Conservation (phyloP, 2,888 invertebrate genomes). For the Ellobium chinense region DNA sequence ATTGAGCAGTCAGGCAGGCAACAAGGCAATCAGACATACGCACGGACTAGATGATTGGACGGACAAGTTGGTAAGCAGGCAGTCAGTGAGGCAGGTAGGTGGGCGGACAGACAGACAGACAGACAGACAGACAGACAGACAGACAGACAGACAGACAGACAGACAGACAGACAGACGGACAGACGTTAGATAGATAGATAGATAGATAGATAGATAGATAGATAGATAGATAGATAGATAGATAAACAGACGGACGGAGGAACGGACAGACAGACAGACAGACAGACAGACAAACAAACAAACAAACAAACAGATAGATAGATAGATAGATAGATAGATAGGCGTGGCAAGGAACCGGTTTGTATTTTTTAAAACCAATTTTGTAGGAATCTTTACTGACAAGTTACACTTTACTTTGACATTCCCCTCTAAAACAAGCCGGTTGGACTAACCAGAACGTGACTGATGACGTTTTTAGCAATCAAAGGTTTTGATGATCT, state of each 20-base stretch:
- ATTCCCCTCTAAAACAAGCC: too few relatives aligned
- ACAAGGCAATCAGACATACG: too few relatives aligned
- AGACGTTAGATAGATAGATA: constrained; percentile 6
- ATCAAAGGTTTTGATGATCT: too few relatives aligned
- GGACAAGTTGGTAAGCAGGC: constrained; percentile 2
- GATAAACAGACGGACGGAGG: constrained; percentile 2
- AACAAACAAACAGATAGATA: neutral
- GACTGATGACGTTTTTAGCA: too few relatives aligned
- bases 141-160: constrained; percentile 1
- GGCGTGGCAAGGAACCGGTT: too few relatives aligned
- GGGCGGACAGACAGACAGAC: neutral
- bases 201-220: constrained; percentile 15
- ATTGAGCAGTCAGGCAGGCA: too few relatives aligned
- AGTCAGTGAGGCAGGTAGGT: constrained; percentile 10
- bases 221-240: constrained; percentile 18
- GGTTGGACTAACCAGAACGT: too few relatives aligned
- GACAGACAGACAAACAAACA: neutral
- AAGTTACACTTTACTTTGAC: too few relatives aligned
- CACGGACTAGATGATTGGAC: neutral
- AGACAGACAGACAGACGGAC: neutral
- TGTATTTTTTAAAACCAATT: too few relatives aligned
- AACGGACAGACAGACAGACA: constrained; percentile 18
- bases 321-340: neutral
- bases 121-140: constrained; percentile 9
- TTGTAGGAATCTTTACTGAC: too few relatives aligned